Percentiles rank a stretch among this genome's conserved stretches.
Evolutionary conservation across 2,888 invertebrate species (phyloP).

Genomic region (Eudasyphora cyanicolor): DNA sequence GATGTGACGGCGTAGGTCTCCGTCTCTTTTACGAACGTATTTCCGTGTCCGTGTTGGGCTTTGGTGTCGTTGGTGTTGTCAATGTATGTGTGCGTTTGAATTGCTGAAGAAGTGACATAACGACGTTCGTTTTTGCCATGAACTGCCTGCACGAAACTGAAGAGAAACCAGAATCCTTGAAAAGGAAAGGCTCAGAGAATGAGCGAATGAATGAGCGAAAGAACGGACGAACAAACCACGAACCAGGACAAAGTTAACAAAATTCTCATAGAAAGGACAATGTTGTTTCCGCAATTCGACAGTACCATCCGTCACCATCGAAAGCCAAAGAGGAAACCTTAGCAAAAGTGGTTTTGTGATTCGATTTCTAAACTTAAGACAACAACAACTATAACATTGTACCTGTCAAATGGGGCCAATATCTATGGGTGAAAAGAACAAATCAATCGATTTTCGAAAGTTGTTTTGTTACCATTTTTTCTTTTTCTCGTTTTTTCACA

Average conservation of each 20-base stretch:
- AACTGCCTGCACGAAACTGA: slow-evolving; percentile 18
- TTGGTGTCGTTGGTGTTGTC: slow-evolving; percentile 26
- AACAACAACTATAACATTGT: not conserved
- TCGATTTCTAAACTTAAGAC: not conserved
- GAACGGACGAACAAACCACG: not conserved
- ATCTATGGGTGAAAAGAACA: not conserved
- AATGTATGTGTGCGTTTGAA: slow-evolving; percentile 29
- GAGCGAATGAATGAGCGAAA: not conserved
- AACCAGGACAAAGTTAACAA: slow-evolving; percentile 15
- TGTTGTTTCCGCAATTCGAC: no score
- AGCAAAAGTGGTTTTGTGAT: not conserved
- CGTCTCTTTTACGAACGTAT: slow-evolving; percentile 2
- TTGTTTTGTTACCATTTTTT: not conserved
- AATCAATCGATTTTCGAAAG: slow-evolving; percentile 1
- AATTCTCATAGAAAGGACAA: not conserved
- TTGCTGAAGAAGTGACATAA: slow-evolving; percentile 41
- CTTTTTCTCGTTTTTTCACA: not conserved
- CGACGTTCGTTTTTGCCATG: slow-evolving; percentile 42
- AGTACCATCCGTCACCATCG: not conserved
- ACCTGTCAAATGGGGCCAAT: not conserved
- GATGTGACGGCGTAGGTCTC: not conserved
- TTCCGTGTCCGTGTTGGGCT: not conserved
- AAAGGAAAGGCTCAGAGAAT: slow-evolving; percentile 26
- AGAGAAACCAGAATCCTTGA: slow-evolving; percentile 23
- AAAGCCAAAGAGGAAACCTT: not conserved